Percentiles rank a stretch among this genome's conserved stretches.
Evolutionary conservation across 2,113 vertebrate species (phyloP).

Genomic region (Neotragus pygmaeus): DNA sequence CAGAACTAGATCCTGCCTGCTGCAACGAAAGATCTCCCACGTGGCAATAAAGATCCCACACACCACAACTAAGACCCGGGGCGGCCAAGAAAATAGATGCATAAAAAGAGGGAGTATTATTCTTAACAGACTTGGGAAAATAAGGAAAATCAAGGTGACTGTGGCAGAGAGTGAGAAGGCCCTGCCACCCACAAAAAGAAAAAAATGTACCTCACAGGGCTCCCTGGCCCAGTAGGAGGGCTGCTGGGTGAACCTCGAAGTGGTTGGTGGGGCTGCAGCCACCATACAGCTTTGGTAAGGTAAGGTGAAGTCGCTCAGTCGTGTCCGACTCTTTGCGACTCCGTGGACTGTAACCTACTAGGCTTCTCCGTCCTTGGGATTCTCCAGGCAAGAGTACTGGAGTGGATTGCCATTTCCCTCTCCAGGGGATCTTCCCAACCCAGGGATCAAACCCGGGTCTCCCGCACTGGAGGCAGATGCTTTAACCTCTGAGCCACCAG

Average conservation of each 20-base stretch:
- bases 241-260: background rate
- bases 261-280: background rate
- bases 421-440: too few relatives aligned
- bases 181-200: background rate
- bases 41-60: background rate
- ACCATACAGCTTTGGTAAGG: background rate
- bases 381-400: too few relatives aligned
- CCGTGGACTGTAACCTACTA: too few relatives aligned
- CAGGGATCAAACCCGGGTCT: too few relatives aligned
- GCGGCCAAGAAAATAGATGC: background rate
- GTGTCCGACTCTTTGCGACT: too few relatives aligned
- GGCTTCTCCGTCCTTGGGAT: too few relatives aligned
- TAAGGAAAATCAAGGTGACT: background rate
- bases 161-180: background rate
- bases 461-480: too few relatives aligned
- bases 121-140: background rate
- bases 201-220: too few relatives aligned
- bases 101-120: background rate
- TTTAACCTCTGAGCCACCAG: too few relatives aligned
- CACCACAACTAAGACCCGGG: background rate
- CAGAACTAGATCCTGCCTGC: background rate
- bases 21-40: background rate
- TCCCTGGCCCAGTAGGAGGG: background rate
- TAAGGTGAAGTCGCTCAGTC: too few relatives aligned
- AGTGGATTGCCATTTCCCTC: too few relatives aligned